phyloP scores from a whole-genome alignment of 2,797 vertebrate species.

The Basileuterus tristriatus region DNA sequence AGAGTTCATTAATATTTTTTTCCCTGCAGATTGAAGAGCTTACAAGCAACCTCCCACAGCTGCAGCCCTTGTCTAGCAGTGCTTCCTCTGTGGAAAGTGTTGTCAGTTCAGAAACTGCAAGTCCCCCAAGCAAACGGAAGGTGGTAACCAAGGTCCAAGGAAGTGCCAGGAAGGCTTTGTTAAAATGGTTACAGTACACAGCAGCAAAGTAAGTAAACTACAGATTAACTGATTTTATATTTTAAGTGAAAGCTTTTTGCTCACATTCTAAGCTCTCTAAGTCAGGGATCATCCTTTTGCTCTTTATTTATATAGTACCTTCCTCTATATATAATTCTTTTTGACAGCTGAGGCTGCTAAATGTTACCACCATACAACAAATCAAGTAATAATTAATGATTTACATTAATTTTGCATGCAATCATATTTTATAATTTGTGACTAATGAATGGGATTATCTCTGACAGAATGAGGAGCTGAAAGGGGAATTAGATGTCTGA shows the following conservation, averaged over 20 bases:
- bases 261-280: neutral
- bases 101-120: constrained; percentile 86
- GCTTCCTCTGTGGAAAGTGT: constrained; percentile 91
- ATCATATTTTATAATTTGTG: neutral
- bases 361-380: neutral
- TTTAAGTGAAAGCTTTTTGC: neutral
- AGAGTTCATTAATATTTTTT: neutral
- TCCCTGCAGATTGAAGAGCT: constrained; percentile 90
- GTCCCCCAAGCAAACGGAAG: constrained; percentile 92
- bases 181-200: constrained; percentile 93
- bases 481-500: neutral
- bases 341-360: neutral
- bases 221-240: neutral
- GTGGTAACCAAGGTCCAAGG: constrained; percentile 86
- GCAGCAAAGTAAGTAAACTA: constrained; percentile 85
- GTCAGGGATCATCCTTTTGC: neutral
- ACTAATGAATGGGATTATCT: neutral
- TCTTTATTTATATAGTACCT: neutral
- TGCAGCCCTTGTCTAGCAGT: constrained; percentile 86
- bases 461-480: neutral
- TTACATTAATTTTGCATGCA: neutral
- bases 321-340: neutral
- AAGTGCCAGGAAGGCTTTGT: constrained; percentile 89
- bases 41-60: constrained; percentile 90
- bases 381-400: neutral